Evolutionary conservation across 2,113 vertebrate species (phyloP).

Genomic region (Anguilla japonica): DNA sequence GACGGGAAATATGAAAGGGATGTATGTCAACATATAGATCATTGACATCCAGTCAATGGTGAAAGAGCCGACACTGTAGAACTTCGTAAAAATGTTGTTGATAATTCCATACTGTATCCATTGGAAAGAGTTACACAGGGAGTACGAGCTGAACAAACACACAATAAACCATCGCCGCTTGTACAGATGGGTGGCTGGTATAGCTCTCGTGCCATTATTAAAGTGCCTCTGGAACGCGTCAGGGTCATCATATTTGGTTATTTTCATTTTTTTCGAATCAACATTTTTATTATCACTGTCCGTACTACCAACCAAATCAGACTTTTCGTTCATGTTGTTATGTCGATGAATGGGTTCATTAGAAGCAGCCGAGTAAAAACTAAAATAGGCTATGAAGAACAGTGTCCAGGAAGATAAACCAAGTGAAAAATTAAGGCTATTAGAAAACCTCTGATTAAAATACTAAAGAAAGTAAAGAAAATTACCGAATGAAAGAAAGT

Average conservation of each 20-base stretch:
- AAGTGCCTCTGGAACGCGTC: neutral
- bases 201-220: neutral
- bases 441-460: too few species aligned
- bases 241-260: constrained; percentile 15
- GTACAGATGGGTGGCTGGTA: constrained; percentile 63
- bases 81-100: constrained; percentile 76
- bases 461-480: too few species aligned
- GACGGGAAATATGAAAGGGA: constrained; percentile 81
- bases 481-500: too few species aligned
- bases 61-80: constrained; percentile 75
- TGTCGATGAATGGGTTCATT: neutral
- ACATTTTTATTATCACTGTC: neutral
- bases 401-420: neutral
- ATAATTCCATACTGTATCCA: constrained; percentile 88
- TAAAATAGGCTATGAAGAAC: too few species aligned
- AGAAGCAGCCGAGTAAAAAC: neutral
- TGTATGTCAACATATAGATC: constrained; percentile 81
- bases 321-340: constrained; percentile 52
- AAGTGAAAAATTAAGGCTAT: neutral
- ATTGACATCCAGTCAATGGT: constrained; percentile 87
- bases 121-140: constrained; percentile 83
- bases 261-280: constrained; percentile 35
- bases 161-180: constrained; percentile 79
- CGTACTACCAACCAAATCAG: constrained; percentile 14
- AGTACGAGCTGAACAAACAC: constrained; percentile 81